A percentile compares a stretch with the other conserved stretches of the same genome.
These are phyloP conservation scores for Ephialtes manifestator DNA, from an alignment of 2,888 invertebrate species.

Conservation along the genomic window DNA sequence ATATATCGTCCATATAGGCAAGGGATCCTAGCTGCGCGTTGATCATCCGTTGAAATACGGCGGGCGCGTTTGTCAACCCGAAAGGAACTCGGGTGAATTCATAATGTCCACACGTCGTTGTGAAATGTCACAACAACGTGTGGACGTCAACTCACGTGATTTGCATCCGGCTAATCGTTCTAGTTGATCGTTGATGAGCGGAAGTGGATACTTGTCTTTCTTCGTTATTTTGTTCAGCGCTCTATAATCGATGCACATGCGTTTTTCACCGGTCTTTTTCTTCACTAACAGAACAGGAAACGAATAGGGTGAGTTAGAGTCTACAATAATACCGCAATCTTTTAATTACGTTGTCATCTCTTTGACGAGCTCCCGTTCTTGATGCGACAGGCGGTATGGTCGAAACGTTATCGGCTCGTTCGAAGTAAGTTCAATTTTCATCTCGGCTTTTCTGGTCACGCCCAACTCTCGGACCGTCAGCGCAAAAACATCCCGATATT, in stretches of 20 bases:
- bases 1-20: constrained; percentile 76
- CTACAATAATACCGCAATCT: constrained; percentile 54
- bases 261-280: constrained; percentile 72
- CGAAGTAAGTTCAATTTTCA: constrained; percentile 29
- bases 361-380: constrained; percentile 49
- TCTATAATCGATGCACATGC: constrained; percentile 77
- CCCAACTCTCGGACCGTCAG: background rate
- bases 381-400: constrained; percentile 58
- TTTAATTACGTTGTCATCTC: constrained; percentile 52
- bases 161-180: constrained; percentile 74
- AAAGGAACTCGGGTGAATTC: constrained; percentile 85
- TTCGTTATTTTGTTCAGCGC: constrained; percentile 75
- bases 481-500: background rate
- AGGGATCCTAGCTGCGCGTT: constrained; percentile 41
- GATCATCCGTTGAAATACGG: background rate
- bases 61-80: constrained; percentile 78
- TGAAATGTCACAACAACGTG: too few species aligned
- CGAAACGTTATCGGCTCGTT: constrained; percentile 43
- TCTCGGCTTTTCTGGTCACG: background rate
- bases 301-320: constrained; percentile 71
- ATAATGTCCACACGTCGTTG: constrained; percentile 71
- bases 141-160: constrained; percentile 75
- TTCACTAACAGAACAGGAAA: constrained; percentile 36
- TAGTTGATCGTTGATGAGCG: constrained; percentile 76
- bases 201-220: constrained; percentile 73